Evolutionary conservation across 2,797 vertebrate species (phyloP), one percentile per base, ranked within the genome.

Genomic region (Antennarius maculatus): DNA sequence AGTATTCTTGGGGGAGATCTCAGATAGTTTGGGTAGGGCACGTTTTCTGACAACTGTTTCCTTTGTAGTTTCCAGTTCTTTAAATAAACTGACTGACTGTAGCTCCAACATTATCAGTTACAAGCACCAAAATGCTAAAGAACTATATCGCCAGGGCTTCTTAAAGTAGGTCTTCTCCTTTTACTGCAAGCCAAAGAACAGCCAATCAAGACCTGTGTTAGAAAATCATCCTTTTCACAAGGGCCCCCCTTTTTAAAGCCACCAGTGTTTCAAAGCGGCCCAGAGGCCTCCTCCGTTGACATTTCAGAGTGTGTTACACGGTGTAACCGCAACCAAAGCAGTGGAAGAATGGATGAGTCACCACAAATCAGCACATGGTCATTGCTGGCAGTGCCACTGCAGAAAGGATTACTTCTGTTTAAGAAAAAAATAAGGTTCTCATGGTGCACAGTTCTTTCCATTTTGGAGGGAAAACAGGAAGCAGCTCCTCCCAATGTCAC

Each of bases 391-490:
- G 3, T 81, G 69, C 78, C 81, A 85, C 58, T 55, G 37, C 61
- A 53, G 75, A 71, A 50, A 43, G 23, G 23, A 23, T 23, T 23
- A 54, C 62, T 58, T 79, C 74, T 60, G 61, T 37, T 76, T 23
- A 23, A 23, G 7, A 61, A 52, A 18, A 65, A 60, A 61, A 76
- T 50, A 70, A 6, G 37, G 50, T 45, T 63, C 58, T 73, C 55
- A 73, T 78, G 66, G 45, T 51, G 60, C 66, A 70, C 55, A 11
- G 62, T 80, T 83, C 65, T 90, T 87, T 91, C 84, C 89, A 87
- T 75, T 71, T 74, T 15, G 72, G 59, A 64, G 51, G 71, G 48
- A 88, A 92, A 93, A 93, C 92, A 93, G 92, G 92, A 94, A 86
- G 77, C 71, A 18, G 61, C 86, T 86, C 81, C 83, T 89, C 85